Evolutionary conservation across 1,140 invertebrate genomes (phyloP).

Genomic region (Agrypnia vestita): DNA sequence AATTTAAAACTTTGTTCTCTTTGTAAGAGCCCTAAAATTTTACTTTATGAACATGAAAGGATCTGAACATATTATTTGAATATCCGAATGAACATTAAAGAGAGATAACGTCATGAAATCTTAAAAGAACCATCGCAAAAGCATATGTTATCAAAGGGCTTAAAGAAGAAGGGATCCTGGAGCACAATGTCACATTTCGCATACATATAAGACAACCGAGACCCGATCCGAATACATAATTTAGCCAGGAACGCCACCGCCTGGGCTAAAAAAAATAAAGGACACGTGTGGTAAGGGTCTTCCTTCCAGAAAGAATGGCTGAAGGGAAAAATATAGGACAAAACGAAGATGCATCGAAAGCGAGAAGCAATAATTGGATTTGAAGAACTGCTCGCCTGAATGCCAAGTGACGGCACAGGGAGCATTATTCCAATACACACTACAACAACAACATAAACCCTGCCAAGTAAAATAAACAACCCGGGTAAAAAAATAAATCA

Average conservation of each 20-base stretch:
- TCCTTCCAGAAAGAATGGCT: conserved; percentile 33
- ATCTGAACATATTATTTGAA: neutral
- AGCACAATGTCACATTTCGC: conserved; percentile 60
- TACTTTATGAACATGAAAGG: too few relatives aligned
- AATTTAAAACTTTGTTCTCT: too few relatives aligned
- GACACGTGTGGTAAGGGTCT: conserved; percentile 46
- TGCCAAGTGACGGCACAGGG: conserved; percentile 53
- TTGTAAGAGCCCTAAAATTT: too few relatives aligned
- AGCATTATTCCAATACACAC: conserved; percentile 17
- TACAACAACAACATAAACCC: neutral
- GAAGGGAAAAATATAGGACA: conserved; percentile 59
- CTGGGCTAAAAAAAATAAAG: conserved; percentile 48
- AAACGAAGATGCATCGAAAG: conserved; percentile 61
- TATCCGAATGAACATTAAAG: neutral
- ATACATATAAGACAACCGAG: conserved; percentile 57
- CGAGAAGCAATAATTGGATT: conserved; percentile 62
- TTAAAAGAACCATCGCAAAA: neutral
- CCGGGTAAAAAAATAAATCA: neutral
- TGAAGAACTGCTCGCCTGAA: conserved; percentile 59
- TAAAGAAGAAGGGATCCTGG: conserved; percentile 19
- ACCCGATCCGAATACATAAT: conserved; percentile 53
- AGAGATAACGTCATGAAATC: neutral
- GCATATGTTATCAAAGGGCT: conserved; percentile 45
- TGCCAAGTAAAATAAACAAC: neutral
- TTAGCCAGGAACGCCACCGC: conserved; percentile 30